phyloP scores from a whole-genome alignment of 2,113 vertebrate species.

The Synchiropus splendidus region DNA sequence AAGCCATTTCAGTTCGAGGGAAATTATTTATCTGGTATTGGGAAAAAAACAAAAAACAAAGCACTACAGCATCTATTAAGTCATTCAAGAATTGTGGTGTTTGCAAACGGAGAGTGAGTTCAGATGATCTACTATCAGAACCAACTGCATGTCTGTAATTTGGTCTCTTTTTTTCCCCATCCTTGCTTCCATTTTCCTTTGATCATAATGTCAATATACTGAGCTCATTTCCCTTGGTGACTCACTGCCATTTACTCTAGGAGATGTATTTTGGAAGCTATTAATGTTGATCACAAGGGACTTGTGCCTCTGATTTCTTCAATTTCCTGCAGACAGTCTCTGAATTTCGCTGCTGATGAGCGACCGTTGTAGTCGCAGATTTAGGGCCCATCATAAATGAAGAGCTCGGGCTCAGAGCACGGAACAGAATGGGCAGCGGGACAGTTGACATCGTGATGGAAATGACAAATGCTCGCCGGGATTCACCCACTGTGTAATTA shows the following conservation, averaged over 20 bases:
- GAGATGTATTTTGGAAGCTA: conserved; percentile 39
- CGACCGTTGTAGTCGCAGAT: too few relatives aligned
- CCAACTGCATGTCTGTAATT: too few relatives aligned
- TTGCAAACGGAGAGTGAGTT: too few relatives aligned
- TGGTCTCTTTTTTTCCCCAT: conserved; percentile 8
- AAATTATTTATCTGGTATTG: too few relatives aligned
- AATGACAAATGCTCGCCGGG: conserved; percentile 49
- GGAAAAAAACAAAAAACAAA: too few relatives aligned
- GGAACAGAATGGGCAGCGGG: conserved; percentile 37
- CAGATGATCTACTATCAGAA: too few relatives aligned
- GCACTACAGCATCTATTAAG: too few relatives aligned
- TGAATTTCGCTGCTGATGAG: conserved; percentile 31
- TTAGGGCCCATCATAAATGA: too few relatives aligned
- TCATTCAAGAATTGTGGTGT: too few relatives aligned
- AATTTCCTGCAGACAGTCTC: conserved; percentile 20
- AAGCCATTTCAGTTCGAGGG: too few relatives aligned
- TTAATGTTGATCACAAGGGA: conserved; percentile 38
- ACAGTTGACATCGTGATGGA: conserved; percentile 46
- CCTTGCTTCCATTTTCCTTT: conserved; percentile 39
- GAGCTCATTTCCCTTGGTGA: conserved; percentile 22
- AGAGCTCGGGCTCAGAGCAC: conserved; percentile 18
- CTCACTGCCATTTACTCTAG: conserved; percentile 34
- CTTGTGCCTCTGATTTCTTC: conserved; percentile 13
- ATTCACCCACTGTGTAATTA: conserved; percentile 57
- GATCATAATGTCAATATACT: conserved; percentile 48